Base-by-base conservation (phyloP, 2,113 vertebrate species). In the Scopus umbretta region DNA sequence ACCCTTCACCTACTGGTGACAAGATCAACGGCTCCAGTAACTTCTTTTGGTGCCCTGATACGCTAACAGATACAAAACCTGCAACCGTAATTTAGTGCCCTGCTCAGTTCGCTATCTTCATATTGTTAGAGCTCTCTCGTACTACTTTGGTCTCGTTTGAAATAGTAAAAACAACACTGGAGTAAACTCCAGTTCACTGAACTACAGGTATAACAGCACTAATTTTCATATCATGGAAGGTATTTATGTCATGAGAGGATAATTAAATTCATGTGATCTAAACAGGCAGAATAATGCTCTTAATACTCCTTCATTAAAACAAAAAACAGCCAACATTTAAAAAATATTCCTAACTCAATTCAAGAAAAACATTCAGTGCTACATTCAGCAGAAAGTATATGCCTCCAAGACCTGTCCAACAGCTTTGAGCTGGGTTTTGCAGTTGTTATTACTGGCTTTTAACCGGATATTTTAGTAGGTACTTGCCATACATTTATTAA, bases 361-460 rank as follows among this genome's bases (percentile, higher is more conserved):
- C 43, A 96, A 66, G 32, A 68, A 80, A 86, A 94, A 74, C 19
- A 66, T 14, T 82, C 20, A 2, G 47, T 74, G 63, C 68, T 78
- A 66, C 38, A n/a, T 66, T 92, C 86, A 89, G 72, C 21, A 94
- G 84, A 89, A 93, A 59, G 13, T 32, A 59, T 6, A 88, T 0
- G 0, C 25, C 74, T 94, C 61, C 59, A 75, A 80, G 42, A 52
- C 30, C 45, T 19, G 19, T 29, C 36, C 83, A 87, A 61, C 11
- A 61, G 56, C 78, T 91, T 67, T 74, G 53, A 91, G 88, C 43
- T 71, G 34, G 23, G 55, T 56, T 93, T 96, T 63, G 25, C 38
- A 49, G 71, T 29, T 88, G 63, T 94, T 90, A 71, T 93, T 92
- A 74, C 72, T 88, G 88, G 80, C 80, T 65, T 91, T 71, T 86